Percentiles rank a stretch among this genome's conserved stretches.
Conservation (phyloP, 2,888 invertebrate genomes). For the Miltochrista miniata region DNA sequence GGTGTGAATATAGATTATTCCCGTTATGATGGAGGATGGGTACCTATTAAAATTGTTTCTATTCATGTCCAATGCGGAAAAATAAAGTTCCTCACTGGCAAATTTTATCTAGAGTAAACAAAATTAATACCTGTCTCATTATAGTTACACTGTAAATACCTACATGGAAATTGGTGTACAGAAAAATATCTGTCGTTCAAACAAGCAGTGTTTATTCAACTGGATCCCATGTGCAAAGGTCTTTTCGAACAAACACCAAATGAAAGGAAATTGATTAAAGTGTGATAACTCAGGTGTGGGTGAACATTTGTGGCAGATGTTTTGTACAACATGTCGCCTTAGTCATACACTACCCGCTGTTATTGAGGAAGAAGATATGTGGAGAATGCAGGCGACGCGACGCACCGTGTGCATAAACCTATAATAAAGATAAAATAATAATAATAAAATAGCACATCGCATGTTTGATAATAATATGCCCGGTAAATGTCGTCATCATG, state of each 20-base stretch:
- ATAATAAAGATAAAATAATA: too few relatives aligned
- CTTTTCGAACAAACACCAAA: slow-evolving; percentile 17
- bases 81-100: not conserved
- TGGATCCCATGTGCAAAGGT: slow-evolving; percentile 20
- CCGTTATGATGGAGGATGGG: not conserved
- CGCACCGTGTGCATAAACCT: not conserved
- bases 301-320: slow-evolving; percentile 22
- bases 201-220: slow-evolving; percentile 23
- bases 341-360: slow-evolving; percentile 22
- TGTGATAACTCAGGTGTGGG: slow-evolving; percentile 29
- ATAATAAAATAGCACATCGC: too few relatives aligned
- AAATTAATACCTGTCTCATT: slow-evolving; percentile 1
- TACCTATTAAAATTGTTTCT: not conserved
- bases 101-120: not conserved
- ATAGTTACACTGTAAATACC: not conserved
- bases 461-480: too few relatives aligned
- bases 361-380: slow-evolving; percentile 8
- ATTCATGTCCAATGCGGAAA: not conserved
- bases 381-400: not conserved
- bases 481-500: too few relatives aligned
- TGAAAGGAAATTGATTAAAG: slow-evolving; percentile 38
- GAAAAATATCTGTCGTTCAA: slow-evolving; percentile 3
- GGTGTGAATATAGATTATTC: too few relatives aligned
- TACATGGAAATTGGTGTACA: slow-evolving; percentile 1
- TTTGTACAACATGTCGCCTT: slow-evolving; percentile 12